Base-by-base conservation (phyloP, 2,797 vertebrate species). In the Odontamblyopus lacepedii region DNA sequence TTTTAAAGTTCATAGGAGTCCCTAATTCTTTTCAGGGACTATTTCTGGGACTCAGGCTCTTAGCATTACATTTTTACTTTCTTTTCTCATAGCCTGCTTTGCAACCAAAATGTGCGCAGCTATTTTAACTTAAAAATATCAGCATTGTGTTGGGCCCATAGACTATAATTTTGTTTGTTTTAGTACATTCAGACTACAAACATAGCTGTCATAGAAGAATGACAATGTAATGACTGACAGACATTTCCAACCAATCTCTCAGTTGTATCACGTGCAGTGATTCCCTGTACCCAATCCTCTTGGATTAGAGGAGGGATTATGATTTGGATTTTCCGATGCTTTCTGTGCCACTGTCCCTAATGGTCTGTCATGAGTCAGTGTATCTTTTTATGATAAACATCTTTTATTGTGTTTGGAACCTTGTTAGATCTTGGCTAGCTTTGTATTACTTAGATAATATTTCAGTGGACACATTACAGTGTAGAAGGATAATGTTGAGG, bases 251-350 rank as follows among this genome's bases (percentile, higher is more conserved):
- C 92, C 93, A 93, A 89, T 94, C 89, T 85, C 76, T 82, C 81
- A 75, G 66, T 79, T 80, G 83, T 75, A 85, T 87, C 78, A 81
- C 77, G 67, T 78, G 76, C 79, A 85, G 62, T 84, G 83, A 86
- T 77, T 85, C 75, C 82, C 78, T 85, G 74, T 79, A 78, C 79
- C 93, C 93, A 93, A 94, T 94, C 91, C 87, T 87, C 71, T 87
- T 86, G 86, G 89, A 91, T 91, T 90, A 90, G 90, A 92, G 92
- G 91, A 89, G 92, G 92, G 88, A 91, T 92, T 92, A 92, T 85
- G 75, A 82, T 85, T 88, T 84, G 85, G 90, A 91, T 92, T 92
- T 92, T 83, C 81, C 78, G 88, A 81, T 83, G 82, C 63, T 84
- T 89, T 86, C 77, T 75, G 57, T 60, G 27, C 27, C 76, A 73